phyloP scores from a whole-genome alignment of 2,113 vertebrate species.

The Anhinga anhinga region DNA sequence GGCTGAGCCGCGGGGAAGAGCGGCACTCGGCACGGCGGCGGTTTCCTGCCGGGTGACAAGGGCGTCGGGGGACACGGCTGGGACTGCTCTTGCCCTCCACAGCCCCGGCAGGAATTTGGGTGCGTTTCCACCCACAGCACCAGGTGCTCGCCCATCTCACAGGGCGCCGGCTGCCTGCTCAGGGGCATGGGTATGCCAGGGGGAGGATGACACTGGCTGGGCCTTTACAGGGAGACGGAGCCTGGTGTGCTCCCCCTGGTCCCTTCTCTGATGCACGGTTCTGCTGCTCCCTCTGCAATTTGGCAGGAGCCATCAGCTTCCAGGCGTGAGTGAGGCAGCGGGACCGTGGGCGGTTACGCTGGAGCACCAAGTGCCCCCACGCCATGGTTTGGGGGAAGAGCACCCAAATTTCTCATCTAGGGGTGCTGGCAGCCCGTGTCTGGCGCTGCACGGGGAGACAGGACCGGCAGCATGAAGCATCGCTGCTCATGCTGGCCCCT shows the following conservation, averaged over 20 bases:
- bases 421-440: background rate
- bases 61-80: rapidly evolving
- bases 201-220: background rate
- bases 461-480: background rate
- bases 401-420: background rate
- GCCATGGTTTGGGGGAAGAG: background rate
- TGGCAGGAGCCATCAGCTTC: background rate
- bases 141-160: background rate
- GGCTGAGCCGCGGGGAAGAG: background rate
- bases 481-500: rapidly evolving
- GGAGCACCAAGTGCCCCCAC: background rate
- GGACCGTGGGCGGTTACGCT: rapidly evolving
- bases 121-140: background rate
- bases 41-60: background rate
- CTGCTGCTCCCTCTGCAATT: background rate
- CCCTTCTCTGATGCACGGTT: background rate
- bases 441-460: background rate
- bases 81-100: background rate
- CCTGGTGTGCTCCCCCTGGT: rapidly evolving
- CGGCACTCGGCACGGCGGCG: rapidly evolving
- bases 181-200: background rate
- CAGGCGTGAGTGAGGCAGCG: rapidly evolving
- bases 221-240: background rate
- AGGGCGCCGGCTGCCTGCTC: background rate
- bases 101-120: background rate